Percentiles rank a stretch among this genome's conserved stretches.
Evolutionary conservation across 64 coral and sea anemone genomes (phyloP).

Genomic region (Montipora efflorescens): DNA sequence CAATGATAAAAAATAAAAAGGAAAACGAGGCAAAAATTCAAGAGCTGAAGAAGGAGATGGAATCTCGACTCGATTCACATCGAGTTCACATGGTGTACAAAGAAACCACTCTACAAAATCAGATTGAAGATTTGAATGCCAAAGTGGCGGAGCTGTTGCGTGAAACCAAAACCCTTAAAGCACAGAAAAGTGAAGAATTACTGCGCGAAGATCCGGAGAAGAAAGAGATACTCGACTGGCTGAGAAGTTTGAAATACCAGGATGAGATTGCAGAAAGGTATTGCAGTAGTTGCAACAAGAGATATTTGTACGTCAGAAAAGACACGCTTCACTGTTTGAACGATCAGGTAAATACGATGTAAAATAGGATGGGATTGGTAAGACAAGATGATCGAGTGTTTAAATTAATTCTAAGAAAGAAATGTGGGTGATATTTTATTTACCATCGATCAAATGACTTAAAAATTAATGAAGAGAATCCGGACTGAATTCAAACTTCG

Average conservation of each 20-base stretch:
- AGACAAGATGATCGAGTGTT: no score
- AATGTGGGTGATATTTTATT: not conserved
- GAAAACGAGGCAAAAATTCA: conserved; percentile 35
- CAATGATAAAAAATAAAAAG: conserved; percentile 70
- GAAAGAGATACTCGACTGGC: conserved; percentile 78
- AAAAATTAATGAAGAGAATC: not conserved
- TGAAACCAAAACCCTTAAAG: conserved; percentile 72
- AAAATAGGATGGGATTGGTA: no score
- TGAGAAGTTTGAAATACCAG: conserved; percentile 89
- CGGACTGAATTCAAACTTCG: not conserved
- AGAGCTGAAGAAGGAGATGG: conserved; percentile 68
- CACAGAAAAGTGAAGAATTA: conserved; percentile 62
- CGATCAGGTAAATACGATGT: conserved; percentile 55
- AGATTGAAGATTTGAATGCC: conserved; percentile 87
- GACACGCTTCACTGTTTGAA: conserved; percentile 87
- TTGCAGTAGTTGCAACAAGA: conserved; percentile 86
- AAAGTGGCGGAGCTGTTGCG: conserved; percentile 72
- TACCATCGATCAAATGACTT: not conserved
- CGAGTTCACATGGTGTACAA: conserved; percentile 95
- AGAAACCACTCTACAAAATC: conserved; percentile 84
- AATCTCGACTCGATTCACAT: conserved; percentile 81
- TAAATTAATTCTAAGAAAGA: no score
- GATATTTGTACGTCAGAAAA: conserved; percentile 85
- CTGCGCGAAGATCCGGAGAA: conserved; percentile 59
- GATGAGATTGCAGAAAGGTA: conserved; percentile 91